phyloP scores from a whole-genome alignment of 1,140 invertebrate species.

The Drosophila watanabei region DNA sequence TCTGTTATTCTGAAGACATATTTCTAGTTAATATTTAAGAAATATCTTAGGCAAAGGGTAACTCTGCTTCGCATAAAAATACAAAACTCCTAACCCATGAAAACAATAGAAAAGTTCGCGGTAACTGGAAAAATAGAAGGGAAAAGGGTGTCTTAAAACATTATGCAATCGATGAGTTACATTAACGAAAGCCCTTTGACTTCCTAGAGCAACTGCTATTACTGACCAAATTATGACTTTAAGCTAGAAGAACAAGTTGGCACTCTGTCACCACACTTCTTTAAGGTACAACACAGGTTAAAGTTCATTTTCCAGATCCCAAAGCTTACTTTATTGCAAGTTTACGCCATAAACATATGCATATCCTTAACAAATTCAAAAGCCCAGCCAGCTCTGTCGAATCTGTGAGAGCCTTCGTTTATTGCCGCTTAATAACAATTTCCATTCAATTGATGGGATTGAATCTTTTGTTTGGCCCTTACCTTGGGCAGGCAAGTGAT shows the following conservation, averaged over 20 bases:
- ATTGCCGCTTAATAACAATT: slow-evolving; percentile 43
- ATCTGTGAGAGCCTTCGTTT: slow-evolving; percentile 8
- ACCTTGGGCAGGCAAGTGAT: background rate
- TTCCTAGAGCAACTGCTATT: background rate
- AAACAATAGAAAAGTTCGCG: slow-evolving; percentile 45
- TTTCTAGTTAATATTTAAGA: background rate
- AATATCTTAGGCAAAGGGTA: background rate
- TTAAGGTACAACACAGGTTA: no score
- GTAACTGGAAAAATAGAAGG: background rate
- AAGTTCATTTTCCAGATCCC: background rate
- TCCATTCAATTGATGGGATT: slow-evolving; percentile 42
- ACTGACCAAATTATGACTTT: background rate
- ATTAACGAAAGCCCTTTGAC: slow-evolving; percentile 9
- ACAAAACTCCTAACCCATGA: slow-evolving; percentile 11
- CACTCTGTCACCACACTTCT: no score
- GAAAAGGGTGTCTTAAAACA: slow-evolving; percentile 9
- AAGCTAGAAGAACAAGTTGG: background rate
- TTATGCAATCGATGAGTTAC: slow-evolving; percentile 31
- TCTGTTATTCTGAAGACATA: no score
- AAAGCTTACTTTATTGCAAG: no score
- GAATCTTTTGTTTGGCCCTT: slow-evolving; percentile 25
- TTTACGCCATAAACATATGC: no score
- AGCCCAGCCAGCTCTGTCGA: background rate
- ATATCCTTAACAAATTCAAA: slow-evolving; percentile 11
- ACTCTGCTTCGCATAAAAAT: background rate